Evolutionary conservation across 2,113 vertebrate genomes (phyloP).

Genomic region (Acrocephalus kingi): DNA sequence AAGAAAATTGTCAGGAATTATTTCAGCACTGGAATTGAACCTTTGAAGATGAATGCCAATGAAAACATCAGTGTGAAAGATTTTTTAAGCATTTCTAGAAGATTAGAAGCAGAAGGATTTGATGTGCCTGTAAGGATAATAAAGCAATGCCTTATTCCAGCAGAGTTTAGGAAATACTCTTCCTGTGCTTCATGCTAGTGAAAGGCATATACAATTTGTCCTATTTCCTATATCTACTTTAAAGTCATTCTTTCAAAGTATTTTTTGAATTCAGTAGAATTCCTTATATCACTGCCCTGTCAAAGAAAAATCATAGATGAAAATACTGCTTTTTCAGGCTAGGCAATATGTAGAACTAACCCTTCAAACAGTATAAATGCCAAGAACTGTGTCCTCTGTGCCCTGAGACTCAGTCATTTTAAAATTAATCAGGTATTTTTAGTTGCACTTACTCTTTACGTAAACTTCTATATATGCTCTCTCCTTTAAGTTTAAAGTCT

Average conservation of each 20-base stretch:
- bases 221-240: background rate
- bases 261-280: background rate
- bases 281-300: background rate
- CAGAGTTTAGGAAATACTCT: background rate
- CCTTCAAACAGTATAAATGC: background rate
- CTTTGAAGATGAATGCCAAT: constrained; percentile 10
- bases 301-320: background rate
- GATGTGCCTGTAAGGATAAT: background rate
- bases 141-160: background rate
- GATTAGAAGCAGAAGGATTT: constrained; percentile 24
- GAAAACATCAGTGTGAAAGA: background rate
- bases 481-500: background rate
- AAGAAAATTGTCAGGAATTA: background rate
- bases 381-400: background rate
- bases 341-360: background rate
- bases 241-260: background rate
- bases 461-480: background rate
- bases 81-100: background rate
- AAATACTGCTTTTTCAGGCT: background rate
- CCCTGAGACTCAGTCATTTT: background rate
- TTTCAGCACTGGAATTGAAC: background rate
- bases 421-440: background rate
- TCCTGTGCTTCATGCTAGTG: background rate
- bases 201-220: background rate
- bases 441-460: fast-evolving